Evolutionary conservation across 1,140 invertebrate species (phyloP).

Genomic region (Battus philenor): DNA sequence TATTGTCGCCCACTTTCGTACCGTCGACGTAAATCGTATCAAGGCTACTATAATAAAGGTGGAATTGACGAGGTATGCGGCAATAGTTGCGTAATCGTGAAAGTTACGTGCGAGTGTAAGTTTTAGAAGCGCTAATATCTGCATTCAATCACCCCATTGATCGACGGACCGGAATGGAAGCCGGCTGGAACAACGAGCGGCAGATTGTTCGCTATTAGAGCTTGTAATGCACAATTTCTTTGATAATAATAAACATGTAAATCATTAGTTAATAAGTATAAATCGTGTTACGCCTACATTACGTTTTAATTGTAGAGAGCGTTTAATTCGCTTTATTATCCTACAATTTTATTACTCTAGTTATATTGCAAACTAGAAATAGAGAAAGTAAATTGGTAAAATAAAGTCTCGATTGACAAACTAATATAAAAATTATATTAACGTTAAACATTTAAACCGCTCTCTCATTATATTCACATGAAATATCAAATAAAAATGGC

Average conservation of each 20-base stretch:
- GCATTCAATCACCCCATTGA: conserved; percentile 28
- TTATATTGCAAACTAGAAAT: too few species aligned
- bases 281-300: not conserved
- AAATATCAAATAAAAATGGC: too few species aligned
- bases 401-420: too few species aligned
- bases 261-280: conserved; percentile 8
- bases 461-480: too few species aligned
- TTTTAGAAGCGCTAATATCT: conserved; percentile 29
- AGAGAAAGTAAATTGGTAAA: too few species aligned
- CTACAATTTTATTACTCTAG: too few species aligned
- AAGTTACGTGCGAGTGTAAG: conserved; percentile 37
- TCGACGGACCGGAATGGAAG: conserved; percentile 26
- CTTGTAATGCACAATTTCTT: conserved; percentile 12
- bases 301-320: not conserved
- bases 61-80: conserved; percentile 39
- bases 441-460: too few species aligned
- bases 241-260: conserved; percentile 8
- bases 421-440: too few species aligned
- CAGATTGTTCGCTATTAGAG: conserved; percentile 22
- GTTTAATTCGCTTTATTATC: too few species aligned
- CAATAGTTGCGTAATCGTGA: conserved; percentile 48
- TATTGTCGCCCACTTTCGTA: conserved; percentile 36
- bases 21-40: conserved; percentile 37
- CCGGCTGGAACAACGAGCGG: conserved; percentile 20
- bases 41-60: conserved; percentile 45